Evolutionary conservation across 2,797 vertebrate species (phyloP).

Genomic region (Propithecus perrieri): DNA sequence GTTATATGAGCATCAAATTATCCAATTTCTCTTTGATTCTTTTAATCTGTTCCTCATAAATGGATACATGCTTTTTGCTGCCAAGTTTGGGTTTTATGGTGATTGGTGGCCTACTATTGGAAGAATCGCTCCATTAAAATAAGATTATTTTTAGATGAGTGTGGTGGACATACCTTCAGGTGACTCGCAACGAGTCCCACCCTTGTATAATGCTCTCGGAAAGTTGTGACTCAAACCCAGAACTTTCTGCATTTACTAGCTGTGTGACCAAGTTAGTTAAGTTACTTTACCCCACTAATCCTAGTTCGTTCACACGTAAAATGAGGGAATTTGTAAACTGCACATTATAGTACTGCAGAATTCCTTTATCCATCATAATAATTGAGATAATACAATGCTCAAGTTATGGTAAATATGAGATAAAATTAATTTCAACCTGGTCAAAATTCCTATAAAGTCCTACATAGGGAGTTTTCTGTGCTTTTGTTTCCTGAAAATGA

Average conservation of each 20-base stretch:
- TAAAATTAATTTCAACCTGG: background rate
- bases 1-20: slow-evolving; percentile 25
- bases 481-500: background rate
- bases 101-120: background rate
- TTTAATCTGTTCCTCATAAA: slow-evolving; percentile 12
- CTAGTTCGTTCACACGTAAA: no score
- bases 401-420: background rate
- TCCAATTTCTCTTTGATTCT: background rate
- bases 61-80: background rate
- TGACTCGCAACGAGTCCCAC: background rate
- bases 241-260: no score
- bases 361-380: background rate
- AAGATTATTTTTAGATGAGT: slow-evolving; percentile 5
- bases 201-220: background rate
- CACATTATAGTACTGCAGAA: background rate
- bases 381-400: background rate
- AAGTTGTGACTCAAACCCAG: no score
- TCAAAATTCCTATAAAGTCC: background rate
- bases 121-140: background rate
- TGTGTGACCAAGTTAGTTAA: no score
- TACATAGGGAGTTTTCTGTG: background rate
- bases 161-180: background rate
- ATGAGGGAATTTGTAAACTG: no score
- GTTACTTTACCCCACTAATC: no score
- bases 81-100: background rate